phyloP scores from a whole-genome alignment of 1,140 invertebrate species.

The Alviniconcha marisindica region DNA sequence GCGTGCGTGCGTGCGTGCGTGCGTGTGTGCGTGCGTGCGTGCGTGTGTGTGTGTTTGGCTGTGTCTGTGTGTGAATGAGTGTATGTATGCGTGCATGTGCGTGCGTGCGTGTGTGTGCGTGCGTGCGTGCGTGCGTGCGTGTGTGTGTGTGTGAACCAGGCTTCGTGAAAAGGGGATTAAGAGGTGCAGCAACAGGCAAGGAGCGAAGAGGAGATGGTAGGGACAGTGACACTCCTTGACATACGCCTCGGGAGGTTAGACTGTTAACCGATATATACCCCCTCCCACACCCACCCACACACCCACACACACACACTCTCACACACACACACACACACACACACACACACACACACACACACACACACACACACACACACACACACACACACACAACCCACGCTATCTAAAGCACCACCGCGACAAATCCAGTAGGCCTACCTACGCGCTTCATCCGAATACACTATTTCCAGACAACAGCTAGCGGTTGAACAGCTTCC shows the following conservation, averaged over 20 bases:
- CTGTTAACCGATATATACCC: background rate
- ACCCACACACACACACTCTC: too few relatives aligned
- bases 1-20: background rate
- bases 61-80: too few relatives aligned
- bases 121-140: background rate
- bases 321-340: background rate
- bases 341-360: conserved; percentile 3
- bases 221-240: background rate
- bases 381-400: too few relatives aligned
- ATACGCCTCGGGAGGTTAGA: background rate
- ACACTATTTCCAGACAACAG: background rate
- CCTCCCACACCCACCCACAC: too few relatives aligned
- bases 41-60: too few relatives aligned
- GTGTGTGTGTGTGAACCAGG: background rate
- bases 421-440: background rate
- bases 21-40: background rate
- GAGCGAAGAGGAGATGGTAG: background rate
- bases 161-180: background rate
- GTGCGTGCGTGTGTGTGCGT: background rate
- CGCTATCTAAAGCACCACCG: background rate
- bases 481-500: background rate
- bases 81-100: background rate
- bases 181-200: background rate
- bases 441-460: background rate
- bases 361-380: conserved; percentile 3